Percentiles rank a stretch among this genome's conserved stretches.
Conservation (phyloP, 2,888 invertebrate species). For the Rotaria magnacalcarata region DNA sequence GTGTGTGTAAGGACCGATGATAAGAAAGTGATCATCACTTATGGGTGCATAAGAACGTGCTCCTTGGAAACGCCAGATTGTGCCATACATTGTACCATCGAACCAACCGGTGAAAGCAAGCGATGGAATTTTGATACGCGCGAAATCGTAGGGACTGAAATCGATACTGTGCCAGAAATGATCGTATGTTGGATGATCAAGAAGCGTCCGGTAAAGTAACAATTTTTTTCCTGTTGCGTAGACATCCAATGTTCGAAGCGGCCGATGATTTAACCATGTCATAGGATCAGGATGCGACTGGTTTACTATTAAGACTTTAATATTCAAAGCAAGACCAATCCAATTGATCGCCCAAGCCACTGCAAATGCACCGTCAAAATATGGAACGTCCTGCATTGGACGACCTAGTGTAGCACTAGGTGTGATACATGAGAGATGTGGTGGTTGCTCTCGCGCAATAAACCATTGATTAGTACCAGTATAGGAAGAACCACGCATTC, state of each 20-base stretch:
- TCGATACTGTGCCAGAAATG: neutral
- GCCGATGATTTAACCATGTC: neutral
- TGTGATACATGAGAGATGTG: conserved; percentile 29
- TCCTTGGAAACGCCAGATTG: conserved; percentile 14
- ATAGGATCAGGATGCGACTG: neutral
- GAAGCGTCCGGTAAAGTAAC: neutral
- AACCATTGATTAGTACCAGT: conserved; percentile 40
- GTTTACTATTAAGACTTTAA: too few relatives aligned
- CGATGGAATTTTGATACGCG: conserved; percentile 8
- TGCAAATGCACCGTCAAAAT: neutral
- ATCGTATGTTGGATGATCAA: conserved; percentile 37
- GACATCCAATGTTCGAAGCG: neutral
- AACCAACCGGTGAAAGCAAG: conserved; percentile 40
- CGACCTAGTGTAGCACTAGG: conserved; percentile 22
- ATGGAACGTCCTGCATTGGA: conserved; percentile 34
- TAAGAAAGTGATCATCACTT: conserved; percentile 37
- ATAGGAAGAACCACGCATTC: conserved; percentile 40
- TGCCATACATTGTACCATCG: conserved; percentile 36
- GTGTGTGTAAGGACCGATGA: conserved; percentile 41
- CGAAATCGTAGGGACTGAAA: neutral
- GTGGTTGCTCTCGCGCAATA: conserved; percentile 35
- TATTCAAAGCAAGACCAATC: neutral
- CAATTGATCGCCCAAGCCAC: neutral
- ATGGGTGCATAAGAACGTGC: neutral
- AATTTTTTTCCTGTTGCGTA: neutral